These are phyloP conservation scores for Anguilla rostrata DNA, from an alignment of 2,113 vertebrate genomes.

Conservation along the genomic window DNA sequence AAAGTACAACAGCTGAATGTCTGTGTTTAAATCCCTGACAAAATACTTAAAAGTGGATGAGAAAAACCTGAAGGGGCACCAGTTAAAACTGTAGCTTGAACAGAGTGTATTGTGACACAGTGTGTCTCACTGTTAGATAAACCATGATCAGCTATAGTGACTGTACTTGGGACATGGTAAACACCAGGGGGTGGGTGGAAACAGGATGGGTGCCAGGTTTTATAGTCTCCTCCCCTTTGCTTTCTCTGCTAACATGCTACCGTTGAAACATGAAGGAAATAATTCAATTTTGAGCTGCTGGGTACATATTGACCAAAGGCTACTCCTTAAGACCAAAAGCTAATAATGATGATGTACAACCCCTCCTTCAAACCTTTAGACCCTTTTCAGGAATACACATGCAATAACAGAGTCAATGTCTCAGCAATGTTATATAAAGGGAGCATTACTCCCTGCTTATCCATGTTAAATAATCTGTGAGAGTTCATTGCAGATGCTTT, in stretches of 20 bases:
- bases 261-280: neutral
- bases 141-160: neutral
- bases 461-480: neutral
- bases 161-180: neutral
- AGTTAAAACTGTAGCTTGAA: neutral
- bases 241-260: neutral
- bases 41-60: neutral
- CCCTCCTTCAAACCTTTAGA: neutral
- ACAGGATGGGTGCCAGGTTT: neutral
- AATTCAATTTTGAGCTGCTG: neutral
- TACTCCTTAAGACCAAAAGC: neutral
- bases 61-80: neutral
- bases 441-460: neutral
- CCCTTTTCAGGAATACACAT: neutral
- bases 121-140: neutral
- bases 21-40: neutral
- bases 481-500: neutral
- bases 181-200: neutral
- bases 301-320: neutral
- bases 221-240: neutral
- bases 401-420: neutral
- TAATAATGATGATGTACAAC: neutral
- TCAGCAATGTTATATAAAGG: neutral
- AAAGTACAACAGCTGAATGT: too few relatives aligned
- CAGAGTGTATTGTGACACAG: neutral